These are phyloP conservation scores for Artibeus lituratus DNA, from an alignment of 2,797 vertebrate genomes.

Conservation along the genomic window DNA sequence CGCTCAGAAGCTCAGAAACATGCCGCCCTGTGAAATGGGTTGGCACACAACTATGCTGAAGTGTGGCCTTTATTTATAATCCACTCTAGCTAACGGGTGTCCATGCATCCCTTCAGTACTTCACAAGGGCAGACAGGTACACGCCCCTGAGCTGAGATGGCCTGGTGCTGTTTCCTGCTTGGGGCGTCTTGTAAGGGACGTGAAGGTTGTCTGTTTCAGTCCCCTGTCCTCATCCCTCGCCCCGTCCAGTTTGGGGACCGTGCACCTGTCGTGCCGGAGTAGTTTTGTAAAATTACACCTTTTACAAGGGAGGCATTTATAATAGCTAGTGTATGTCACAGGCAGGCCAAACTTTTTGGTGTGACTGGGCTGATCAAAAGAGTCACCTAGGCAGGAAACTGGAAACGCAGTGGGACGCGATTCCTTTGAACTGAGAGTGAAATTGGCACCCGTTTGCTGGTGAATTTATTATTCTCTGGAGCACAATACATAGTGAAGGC, in stretches of 20 bases:
- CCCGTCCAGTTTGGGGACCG: background rate
- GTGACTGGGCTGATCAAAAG: background rate
- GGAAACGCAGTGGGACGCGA: background rate
- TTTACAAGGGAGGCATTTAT: background rate
- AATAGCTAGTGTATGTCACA: background rate
- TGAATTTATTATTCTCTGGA: background rate
- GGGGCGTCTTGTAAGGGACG: background rate
- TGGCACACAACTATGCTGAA: background rate
- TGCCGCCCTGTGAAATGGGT: background rate
- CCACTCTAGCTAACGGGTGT: background rate
- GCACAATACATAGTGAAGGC: background rate
- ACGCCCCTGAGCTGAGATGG: background rate
- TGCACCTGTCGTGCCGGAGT: background rate
- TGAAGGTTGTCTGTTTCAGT: background rate
- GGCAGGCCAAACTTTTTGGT: background rate
- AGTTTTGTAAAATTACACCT: background rate
- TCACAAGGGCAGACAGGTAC: background rate
- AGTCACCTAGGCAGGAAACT: background rate
- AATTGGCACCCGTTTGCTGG: background rate
- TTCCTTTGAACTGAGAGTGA: background rate
- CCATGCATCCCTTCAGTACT: background rate
- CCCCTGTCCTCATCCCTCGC: background rate
- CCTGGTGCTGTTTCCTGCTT: background rate
- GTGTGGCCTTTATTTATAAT: background rate
- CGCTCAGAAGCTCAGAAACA: background rate